phyloP scores from a whole-genome alignment of 2,888 invertebrate genomes.

The Eupelmus urozonus region DNA sequence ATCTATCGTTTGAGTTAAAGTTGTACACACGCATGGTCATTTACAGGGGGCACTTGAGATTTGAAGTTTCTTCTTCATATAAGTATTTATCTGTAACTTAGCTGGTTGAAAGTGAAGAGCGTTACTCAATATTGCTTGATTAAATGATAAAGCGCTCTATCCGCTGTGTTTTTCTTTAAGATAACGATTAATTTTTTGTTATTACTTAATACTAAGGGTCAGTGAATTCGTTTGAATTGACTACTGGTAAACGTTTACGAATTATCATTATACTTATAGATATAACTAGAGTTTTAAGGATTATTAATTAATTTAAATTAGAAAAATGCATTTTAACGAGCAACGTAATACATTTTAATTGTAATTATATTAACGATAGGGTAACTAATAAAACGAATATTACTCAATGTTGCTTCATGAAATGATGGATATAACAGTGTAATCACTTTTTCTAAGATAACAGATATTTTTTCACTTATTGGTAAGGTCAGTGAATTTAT shows the following conservation, averaged over 20 bases:
- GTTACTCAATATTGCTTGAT: slow-evolving; percentile 39
- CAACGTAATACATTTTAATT: no score
- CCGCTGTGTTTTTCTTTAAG: slow-evolving; percentile 22
- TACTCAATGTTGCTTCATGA: no score
- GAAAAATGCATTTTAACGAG: neutral
- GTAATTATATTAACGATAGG: no score
- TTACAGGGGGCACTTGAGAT: no score
- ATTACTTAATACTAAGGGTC: slow-evolving; percentile 44
- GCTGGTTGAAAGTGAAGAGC: no score
- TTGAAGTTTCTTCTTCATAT: no score
- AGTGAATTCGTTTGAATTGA: slow-evolving; percentile 26
- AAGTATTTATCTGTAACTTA: no score
- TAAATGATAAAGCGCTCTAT: slow-evolving; percentile 30
- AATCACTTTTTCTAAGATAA: neutral
- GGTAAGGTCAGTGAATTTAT: neutral
- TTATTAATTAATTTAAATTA: neutral
- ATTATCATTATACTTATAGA: no score
- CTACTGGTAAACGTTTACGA: neutral
- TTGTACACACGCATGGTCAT: no score
- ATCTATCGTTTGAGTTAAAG: no score
- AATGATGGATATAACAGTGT: neutral
- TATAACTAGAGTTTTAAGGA: no score
- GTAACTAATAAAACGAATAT: no score
- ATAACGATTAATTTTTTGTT: slow-evolving; percentile 32
- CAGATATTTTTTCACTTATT: neutral